Evolutionary conservation across 2,797 vertebrate species (phyloP).

Genomic region (Pantherophis alleghaniensis): DNA sequence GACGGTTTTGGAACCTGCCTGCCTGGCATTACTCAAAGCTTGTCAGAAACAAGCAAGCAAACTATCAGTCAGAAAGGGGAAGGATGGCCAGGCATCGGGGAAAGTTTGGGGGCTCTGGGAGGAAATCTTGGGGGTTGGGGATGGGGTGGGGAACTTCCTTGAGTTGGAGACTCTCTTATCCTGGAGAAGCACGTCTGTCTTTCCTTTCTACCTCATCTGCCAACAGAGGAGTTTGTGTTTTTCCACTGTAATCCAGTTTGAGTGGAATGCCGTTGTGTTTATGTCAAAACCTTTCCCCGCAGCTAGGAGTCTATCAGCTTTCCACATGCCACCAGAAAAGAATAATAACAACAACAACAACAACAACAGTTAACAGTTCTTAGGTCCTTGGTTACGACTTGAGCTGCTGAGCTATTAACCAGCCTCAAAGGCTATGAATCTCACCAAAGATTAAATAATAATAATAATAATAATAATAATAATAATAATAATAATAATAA

Average conservation of each 20-base stretch:
- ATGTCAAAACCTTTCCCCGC: background rate
- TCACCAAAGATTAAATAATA: too few species aligned
- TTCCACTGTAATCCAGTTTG: background rate
- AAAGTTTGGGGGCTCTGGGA: background rate
- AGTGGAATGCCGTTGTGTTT: background rate
- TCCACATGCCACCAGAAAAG: background rate
- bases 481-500: background rate
- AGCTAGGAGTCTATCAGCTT: background rate
- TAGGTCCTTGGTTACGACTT: too few species aligned
- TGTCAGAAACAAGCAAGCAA: background rate
- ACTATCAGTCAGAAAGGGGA: background rate
- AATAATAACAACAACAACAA: too few species aligned
- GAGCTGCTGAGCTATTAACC: too few species aligned
- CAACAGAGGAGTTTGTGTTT: background rate
- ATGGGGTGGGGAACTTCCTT: background rate
- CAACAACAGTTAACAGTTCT: too few species aligned
- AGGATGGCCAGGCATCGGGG: background rate
- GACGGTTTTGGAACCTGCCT: constrained; percentile 3
- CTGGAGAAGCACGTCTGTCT: background rate
- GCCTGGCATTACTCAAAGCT: constrained; percentile 16
- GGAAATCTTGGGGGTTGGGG: background rate
- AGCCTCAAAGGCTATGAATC: too few species aligned
- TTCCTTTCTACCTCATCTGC: background rate
- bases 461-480: too few species aligned
- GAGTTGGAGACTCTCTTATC: background rate